These are phyloP conservation scores for Enteromius treurensis DNA, from an alignment of 2,797 vertebrate genomes.

Conservation along the genomic window DNA sequence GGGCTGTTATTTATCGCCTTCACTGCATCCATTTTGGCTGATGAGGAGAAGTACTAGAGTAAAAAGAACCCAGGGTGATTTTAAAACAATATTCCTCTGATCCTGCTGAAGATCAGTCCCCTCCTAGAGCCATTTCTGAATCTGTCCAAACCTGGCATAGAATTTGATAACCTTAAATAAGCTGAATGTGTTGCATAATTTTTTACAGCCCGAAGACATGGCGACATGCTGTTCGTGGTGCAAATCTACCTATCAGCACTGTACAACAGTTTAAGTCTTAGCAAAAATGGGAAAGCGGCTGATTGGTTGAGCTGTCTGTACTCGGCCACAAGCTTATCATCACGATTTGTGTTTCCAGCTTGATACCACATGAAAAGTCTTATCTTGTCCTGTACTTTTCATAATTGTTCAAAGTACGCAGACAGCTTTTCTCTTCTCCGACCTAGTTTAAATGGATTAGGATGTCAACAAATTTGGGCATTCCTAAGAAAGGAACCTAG, in stretches of 20 bases:
- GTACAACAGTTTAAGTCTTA: slow-evolving; percentile 2
- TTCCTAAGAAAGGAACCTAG: slow-evolving; percentile 23
- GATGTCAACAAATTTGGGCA: slow-evolving; percentile 6
- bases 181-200: slow-evolving; percentile 58
- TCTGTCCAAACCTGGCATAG: neutral
- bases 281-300: slow-evolving; percentile 3
- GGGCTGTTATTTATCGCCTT: slow-evolving; percentile 18
- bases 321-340: neutral
- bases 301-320: neutral
- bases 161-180: slow-evolving; percentile 49
- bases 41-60: neutral
- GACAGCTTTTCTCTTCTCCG: neutral
- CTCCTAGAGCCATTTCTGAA: slow-evolving; percentile 55
- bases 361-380: neutral
- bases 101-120: slow-evolving; percentile 58
- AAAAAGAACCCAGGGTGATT: slow-evolving; percentile 48
- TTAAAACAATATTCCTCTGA: slow-evolving; percentile 51
- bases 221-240: slow-evolving; percentile 4
- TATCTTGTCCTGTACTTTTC: neutral
- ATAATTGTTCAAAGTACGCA: slow-evolving; percentile 23
- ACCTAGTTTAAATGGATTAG: slow-evolving; percentile 30
- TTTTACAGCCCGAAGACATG: neutral
- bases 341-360: neutral
- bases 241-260: slow-evolving; percentile 17
- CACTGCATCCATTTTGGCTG: neutral